Evolutionary conservation across 2,113 vertebrate genomes (phyloP).

Genomic region (Muntiacus reevesi): DNA sequence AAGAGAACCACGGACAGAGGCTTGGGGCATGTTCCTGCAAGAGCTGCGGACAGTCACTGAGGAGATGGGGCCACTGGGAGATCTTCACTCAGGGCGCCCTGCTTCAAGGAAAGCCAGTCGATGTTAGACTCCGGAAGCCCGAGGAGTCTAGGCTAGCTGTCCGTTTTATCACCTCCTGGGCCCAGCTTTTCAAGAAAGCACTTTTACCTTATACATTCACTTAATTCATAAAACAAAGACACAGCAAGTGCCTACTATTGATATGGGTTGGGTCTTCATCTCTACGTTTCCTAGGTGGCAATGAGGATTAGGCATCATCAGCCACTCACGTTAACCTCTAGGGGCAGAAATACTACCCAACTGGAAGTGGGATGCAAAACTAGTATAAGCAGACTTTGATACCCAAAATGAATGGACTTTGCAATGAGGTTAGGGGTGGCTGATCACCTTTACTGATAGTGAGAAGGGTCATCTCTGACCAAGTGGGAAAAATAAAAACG

Average conservation of each 20-base stretch:
- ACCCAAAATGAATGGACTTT: background rate
- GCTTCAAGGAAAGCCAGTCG: background rate
- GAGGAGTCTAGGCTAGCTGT: background rate
- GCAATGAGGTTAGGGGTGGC: background rate
- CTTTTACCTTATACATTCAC: background rate
- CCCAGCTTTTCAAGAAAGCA: background rate
- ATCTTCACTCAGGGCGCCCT: background rate
- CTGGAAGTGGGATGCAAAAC: background rate
- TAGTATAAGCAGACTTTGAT: background rate
- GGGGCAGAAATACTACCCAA: background rate
- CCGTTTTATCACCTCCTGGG: background rate
- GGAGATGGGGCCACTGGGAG: background rate
- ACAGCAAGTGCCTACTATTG: background rate
- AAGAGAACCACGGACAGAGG: rapidly evolving
- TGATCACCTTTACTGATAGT: background rate
- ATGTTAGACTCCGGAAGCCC: background rate
- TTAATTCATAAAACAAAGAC: background rate
- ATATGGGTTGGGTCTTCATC: background rate
- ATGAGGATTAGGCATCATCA: background rate
- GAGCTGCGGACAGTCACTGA: rapidly evolving
- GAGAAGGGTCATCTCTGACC: background rate
- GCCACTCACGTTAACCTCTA: background rate
- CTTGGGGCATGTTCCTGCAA: background rate
- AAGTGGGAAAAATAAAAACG: background rate
- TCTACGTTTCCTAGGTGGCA: background rate